Evolutionary conservation across 2,888 invertebrate species (phyloP), one percentile per base, ranked within the genome.

Genomic region (Drosophila pseudotakahashii): DNA sequence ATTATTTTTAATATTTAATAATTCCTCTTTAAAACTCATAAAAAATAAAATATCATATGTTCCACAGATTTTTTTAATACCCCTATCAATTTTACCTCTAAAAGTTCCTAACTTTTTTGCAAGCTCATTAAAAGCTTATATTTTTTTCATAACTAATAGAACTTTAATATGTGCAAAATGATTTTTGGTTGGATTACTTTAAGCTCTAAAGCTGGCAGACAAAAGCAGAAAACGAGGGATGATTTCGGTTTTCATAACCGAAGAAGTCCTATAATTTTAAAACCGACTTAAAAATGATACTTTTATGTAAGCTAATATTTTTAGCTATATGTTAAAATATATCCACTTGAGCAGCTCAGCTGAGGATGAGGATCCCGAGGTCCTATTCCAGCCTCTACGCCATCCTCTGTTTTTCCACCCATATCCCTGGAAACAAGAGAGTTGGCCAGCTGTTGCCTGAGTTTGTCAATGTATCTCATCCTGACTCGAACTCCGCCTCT

Each of bases 151-250:
- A 13, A 13, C 32, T 47, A 16, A 47, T 47, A 47, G 10, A 0
- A 32, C 11, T 30, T 30, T 47, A 47, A 48, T 48, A 13, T 16
- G 34, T 13, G 34, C 19, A 34, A 48, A 48, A 48, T 7, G 48
- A 7, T 34, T 48, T 11, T 34, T 16, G 58, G 54, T 54, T 39
- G 55, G n/a, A 0, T 58, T 58, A 53, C 16, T 30, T 52, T 39
- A 53, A 39, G 58, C 58, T 32, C 16, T 11, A 36, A 36, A 13
- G 26, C 9, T 13, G 7, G 0, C 36, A 26, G 9, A 39, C 39
- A 53, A 53, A 30, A 9, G 53, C 37, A 9, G 2, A 16, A 10
- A 13, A 26, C 14, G 50, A 30, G 58, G 37, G 26, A n/a, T 52
- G 39, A 30, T 47, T 30, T 32, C 5, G 14, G 11, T 30, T 30